Evolutionary conservation across 2,113 vertebrate species (phyloP).

Genomic region (Acinonyx jubatus): DNA sequence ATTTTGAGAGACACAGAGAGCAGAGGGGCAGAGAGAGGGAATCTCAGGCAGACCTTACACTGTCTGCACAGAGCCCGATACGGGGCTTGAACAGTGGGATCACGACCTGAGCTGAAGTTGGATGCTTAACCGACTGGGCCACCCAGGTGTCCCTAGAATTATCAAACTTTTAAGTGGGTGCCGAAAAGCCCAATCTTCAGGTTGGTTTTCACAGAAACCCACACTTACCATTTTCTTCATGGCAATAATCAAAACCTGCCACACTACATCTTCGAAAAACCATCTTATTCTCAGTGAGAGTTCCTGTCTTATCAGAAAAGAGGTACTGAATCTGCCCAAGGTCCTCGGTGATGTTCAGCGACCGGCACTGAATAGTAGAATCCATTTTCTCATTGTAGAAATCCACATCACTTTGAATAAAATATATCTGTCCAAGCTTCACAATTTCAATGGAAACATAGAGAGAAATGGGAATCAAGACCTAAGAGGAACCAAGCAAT

Average conservation of each 20-base stretch:
- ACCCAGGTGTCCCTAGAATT: neutral
- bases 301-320: conserved; percentile 98
- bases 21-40: too few species aligned
- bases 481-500: conserved; percentile 83
- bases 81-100: too few species aligned
- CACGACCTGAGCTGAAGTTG: too few species aligned
- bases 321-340: conserved; percentile 96
- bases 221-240: conserved; percentile 93
- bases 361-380: conserved; percentile 92
- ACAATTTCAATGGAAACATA: conserved; percentile 98
- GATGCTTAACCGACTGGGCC: too few species aligned
- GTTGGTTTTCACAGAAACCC: neutral
- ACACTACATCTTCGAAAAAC: conserved; percentile 95
- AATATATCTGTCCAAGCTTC: conserved; percentile 95
- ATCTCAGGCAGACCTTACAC: too few species aligned
- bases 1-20: too few species aligned
- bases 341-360: conserved; percentile 96
- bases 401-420: conserved; percentile 94
- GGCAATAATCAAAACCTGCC: conserved; percentile 94
- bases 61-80: too few species aligned
- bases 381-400: conserved; percentile 91
- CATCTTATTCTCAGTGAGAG: conserved; percentile 98
- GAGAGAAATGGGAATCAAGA: conserved; percentile 96
- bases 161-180: neutral
- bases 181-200: neutral